Evolutionary conservation across 1,140 invertebrate species (phyloP), one percentile per base, ranked within the genome.

Genomic region (Papilio machaon): DNA sequence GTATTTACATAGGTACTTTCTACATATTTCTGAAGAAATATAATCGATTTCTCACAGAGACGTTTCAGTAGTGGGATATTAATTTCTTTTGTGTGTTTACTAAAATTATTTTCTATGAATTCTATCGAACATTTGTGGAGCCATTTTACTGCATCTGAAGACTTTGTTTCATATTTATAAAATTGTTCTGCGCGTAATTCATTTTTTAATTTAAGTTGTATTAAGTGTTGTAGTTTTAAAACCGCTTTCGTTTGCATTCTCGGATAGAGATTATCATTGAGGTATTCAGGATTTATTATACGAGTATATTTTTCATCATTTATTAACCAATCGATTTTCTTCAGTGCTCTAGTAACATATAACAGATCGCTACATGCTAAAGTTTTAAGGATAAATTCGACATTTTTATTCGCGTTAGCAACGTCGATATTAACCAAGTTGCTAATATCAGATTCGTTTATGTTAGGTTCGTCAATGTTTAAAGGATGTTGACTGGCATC

Each of bases 351-450:
- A n/a, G 87, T 89, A 47, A 91, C 85, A 80, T 89, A 93, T 30
- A 93, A 67, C 78, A 91, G 85, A 46, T 93, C 92, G 23, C 87
- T 81, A 78, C 84, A 86, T 73, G 85, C 84, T 19, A 93, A 80
- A 75, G 90, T 85, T 79, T 87, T 86, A 30, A 92, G 73, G 38
- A 91, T 84, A 73, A 87, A 93, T 15, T 88, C 82, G 4, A 91
- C 80, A 85, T 93, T 77, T 82, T 75, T 87, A 43, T 81, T 84
- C 43, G 81, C 70, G 78, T 87, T 87, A 2, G 91, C 91, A n/a
- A 90, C 77, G 74, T 92, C 91, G 23, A 93, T 91, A 82, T 90
- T 90, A 11, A 92, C 47, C 38, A 93, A 82, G 67, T 91, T 91
- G 23, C 84, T 75, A n/a, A 91, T 35, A 80, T 93, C 91, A 67